Evolutionary conservation across 2,113 vertebrate species (phyloP), one percentile per base, ranked within the genome.

Genomic region (Sinocyclocheilus anshuiensis): DNA sequence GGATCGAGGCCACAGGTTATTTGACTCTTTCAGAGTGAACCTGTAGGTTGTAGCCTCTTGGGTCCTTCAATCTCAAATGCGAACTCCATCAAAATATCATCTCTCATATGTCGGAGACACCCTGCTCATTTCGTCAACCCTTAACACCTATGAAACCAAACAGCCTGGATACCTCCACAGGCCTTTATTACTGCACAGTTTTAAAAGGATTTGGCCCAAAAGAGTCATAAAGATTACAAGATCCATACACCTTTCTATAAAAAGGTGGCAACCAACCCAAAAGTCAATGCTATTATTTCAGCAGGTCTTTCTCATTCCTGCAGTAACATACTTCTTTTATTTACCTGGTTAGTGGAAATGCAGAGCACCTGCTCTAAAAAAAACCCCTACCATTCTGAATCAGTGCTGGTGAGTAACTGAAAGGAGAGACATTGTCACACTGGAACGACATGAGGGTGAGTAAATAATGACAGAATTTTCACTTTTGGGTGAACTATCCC

Each of bases 21-120:
- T 78, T 74, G 69, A 72, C 87, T 88, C 29, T 61, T 86, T 86
- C 69, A 84, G 26, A 83, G 36, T 77, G 77, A 86, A 89, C 79
- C 59, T 83, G 33, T 87, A 83, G 84, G 33, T 88, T 77, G 48
- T 69, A 85, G 81, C 12, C 53, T 86, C 83, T 84, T 78, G 83
- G 75, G 85, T 88, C 82, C 80, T 85, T 87, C 88, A 85, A 45
- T 65, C 24, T 71, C 82, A 72, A 53, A 36, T 11, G 81, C 86
- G 88, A 90, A 93, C 89, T 92, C 83, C 89, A 91, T 93, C 91
- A 90, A 95, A 86, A 84, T 90, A 87, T 93, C 93, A 42, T 93
- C 91, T 93, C 90, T 93, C 90, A 92, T 88, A 77, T 90, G 89
- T 57, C 20, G 90, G 87, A 89, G 36, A 78, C 55, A 92, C 87